Conservation (phyloP, 1,140 invertebrate genomes). For the Drosophila lacteicornis region DNA sequence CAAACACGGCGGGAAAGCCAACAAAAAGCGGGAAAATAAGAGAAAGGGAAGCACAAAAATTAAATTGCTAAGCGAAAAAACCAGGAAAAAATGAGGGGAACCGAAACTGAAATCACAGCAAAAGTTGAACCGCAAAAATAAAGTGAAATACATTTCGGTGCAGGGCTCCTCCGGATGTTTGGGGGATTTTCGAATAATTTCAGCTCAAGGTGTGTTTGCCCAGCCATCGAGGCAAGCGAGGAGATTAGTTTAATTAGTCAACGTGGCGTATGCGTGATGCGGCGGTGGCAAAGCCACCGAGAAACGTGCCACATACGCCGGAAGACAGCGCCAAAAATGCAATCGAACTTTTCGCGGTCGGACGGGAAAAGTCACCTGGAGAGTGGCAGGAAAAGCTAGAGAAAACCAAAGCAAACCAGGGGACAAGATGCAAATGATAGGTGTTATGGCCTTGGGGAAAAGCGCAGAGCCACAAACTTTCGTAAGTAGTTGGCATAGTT, state of each 20-base stretch:
- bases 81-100: conserved; percentile 21
- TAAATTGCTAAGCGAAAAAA: conserved; percentile 65
- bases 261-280: conserved; percentile 64
- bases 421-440: conserved; percentile 44
- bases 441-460: conserved; percentile 26
- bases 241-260: conserved; percentile 74
- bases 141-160: conserved; percentile 27
- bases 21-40: conserved; percentile 21
- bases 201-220: conserved; percentile 48
- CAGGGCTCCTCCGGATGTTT: conserved; percentile 20
- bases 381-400: background rate
- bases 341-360: conserved; percentile 56
- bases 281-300: conserved; percentile 24
- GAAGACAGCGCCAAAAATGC: conserved; percentile 33
- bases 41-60: conserved; percentile 67
- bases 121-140: conserved; percentile 41
- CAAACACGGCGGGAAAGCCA: conserved; percentile 60
- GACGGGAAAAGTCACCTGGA: conserved; percentile 19
- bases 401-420: conserved; percentile 6
- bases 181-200: conserved; percentile 45
- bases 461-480: conserved; percentile 34
- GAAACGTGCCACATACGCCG: conserved; percentile 37
- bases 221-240: conserved; percentile 42
- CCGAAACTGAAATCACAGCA: conserved; percentile 47
- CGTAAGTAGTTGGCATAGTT: conserved; percentile 58